Percentiles rank a stretch among this genome's conserved stretches.
These are phyloP conservation scores for Limanda limanda DNA, from an alignment of 2,113 vertebrate species.

Conservation along the genomic window DNA sequence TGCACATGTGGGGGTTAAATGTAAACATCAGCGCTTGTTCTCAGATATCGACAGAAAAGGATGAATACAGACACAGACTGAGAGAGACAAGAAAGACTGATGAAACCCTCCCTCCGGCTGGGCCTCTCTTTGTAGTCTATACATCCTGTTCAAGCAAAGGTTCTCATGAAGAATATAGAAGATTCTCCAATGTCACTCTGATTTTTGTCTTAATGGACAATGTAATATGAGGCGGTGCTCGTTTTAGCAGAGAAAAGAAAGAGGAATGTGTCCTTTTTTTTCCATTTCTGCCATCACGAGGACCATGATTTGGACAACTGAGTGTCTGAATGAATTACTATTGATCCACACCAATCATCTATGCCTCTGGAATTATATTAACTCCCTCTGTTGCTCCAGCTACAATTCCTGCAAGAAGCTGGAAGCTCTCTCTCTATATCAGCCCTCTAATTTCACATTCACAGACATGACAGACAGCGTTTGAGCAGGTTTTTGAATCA, in stretches of 20 bases:
- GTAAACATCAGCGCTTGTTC: neutral
- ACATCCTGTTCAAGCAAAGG: conserved; percentile 52
- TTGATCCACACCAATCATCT: conserved; percentile 55
- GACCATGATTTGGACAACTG: conserved; percentile 30
- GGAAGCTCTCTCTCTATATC: conserved; percentile 39
- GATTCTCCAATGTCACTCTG: conserved; percentile 3
- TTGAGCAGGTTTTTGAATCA: neutral
- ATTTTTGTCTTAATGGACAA: conserved; percentile 29
- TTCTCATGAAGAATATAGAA: conserved; percentile 16
- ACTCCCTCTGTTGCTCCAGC: conserved; percentile 32
- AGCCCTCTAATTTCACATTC: conserved; percentile 30
- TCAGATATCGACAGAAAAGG: neutral
- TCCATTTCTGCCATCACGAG: conserved; percentile 5
- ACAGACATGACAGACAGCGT: conserved; percentile 15
- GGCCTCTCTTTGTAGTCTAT: conserved; percentile 49
- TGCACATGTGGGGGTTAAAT: neutral
- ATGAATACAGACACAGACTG: neutral
- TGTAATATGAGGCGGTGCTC: conserved; percentile 22
- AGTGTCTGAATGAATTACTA: conserved; percentile 56
- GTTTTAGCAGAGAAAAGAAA: conserved; percentile 6
- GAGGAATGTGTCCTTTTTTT: conserved; percentile 7
- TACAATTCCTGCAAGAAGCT: conserved; percentile 29
- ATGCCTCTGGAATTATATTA: conserved; percentile 44
- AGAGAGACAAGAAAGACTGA: conserved; percentile 3
- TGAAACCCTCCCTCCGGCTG: neutral